These are phyloP conservation scores for Anthrax anthrax DNA, from an alignment of 2,888 invertebrate species.

Conservation along the genomic window DNA sequence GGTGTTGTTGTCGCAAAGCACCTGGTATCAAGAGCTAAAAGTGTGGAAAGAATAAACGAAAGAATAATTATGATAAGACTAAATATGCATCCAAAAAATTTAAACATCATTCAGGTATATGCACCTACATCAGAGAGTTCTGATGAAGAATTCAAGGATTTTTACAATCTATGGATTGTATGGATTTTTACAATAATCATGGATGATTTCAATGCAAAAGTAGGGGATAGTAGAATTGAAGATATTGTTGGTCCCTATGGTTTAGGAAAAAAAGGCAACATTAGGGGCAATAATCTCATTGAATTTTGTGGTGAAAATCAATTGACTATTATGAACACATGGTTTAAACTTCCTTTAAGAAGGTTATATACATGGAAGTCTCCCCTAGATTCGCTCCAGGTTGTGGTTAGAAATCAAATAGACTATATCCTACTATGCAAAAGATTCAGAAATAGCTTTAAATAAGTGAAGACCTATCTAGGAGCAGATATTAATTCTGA, in stretches of 20 bases:
- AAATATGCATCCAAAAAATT: not conserved
- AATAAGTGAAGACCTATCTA: not conserved
- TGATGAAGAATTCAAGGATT: not conserved
- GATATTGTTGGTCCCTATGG: not conserved
- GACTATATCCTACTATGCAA: constrained; percentile 1
- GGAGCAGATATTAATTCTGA: constrained; percentile 3
- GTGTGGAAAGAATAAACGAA: too few species aligned
- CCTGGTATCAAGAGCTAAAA: too few species aligned
- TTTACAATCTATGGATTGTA: not conserved
- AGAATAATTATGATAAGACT: too few species aligned
- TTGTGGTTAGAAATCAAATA: constrained; percentile 2
- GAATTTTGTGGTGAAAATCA: not conserved
- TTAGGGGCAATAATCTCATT: not conserved
- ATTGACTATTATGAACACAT: not conserved
- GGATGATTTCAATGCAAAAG: constrained; percentile 1
- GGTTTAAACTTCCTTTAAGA: not conserved
- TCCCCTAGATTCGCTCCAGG: not conserved
- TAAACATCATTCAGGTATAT: constrained; percentile 3
- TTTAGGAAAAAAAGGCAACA: not conserved
- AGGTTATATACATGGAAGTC: constrained; percentile 1
- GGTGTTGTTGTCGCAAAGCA: too few species aligned
- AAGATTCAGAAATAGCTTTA: constrained; percentile 1
- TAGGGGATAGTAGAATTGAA: not conserved
- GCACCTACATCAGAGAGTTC: not conserved
- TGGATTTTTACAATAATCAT: too few species aligned